Evolutionary conservation across 2,797 vertebrate species (phyloP), one percentile per base, ranked within the genome.

Genomic region (Spizella passerina): DNA sequence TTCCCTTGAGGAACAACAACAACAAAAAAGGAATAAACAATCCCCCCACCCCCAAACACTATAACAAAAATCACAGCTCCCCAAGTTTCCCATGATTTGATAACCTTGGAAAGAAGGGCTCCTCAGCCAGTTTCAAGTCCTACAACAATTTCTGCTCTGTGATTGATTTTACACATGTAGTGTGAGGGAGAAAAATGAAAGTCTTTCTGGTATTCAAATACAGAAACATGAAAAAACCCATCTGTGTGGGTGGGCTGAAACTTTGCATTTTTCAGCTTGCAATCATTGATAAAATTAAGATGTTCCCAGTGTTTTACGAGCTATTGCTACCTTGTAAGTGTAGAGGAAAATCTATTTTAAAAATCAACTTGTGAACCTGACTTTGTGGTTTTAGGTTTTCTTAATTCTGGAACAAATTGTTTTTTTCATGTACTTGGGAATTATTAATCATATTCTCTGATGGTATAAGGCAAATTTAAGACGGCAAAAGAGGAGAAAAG

Each of bases 1-100:
- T 96, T 96, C 94, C 94, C 87, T 32, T 95, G 71, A 93, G 89
- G 64, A 91, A 94, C 84, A 95, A 92, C 72, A 88, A 76, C 60
- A 69, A 72, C 50, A 92, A 70, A 1, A 90, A 73, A 80, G 61
- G 68, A 81, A 88, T 65, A 95, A 96, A 94, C 61, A 96, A 6
- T 30, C 21, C 34, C 38, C 23, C 30, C 36, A n/a, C 34, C 60
- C 46, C 17, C 15, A 49, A 86, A 23, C 16, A 11, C 39, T 24
- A 17, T n/a, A 91, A 94, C 75, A 88, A 95, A 94, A 97, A 82
- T 81, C 57, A 14, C 14, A 81, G 69, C 60, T 91, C 71, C 77
- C 56, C 47, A 72, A 55, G 55, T 90, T 96, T 96, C 90, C 93
- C 95, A 96, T 85, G 81, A 88, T 92, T 94, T 87, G 83, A 91